Evolutionary conservation across 2,113 vertebrate species (phyloP).

Genomic region (Climacteris rufus): DNA sequence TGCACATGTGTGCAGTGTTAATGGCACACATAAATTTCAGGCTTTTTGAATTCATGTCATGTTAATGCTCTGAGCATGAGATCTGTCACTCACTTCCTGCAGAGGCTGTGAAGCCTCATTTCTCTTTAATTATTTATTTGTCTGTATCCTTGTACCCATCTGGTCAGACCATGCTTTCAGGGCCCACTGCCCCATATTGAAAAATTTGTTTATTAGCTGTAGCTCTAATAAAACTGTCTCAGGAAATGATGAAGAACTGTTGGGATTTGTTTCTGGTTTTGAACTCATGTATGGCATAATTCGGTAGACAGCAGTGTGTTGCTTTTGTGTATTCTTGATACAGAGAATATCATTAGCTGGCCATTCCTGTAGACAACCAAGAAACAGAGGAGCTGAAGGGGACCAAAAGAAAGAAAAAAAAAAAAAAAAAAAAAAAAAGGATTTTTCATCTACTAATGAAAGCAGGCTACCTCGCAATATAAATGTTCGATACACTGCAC

Average conservation of each 20-base stretch:
- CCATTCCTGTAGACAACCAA: neutral
- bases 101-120: slow-evolving; percentile 20
- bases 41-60: slow-evolving; percentile 63
- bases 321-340: neutral
- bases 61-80: slow-evolving; percentile 38
- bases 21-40: slow-evolving; percentile 62
- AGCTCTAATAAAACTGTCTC: slow-evolving; percentile 28
- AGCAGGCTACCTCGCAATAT: neutral
- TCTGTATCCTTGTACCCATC: slow-evolving; percentile 47
- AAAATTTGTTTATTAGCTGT: slow-evolving; percentile 41
- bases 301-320: neutral
- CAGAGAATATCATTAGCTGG: neutral
- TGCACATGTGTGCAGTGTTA: slow-evolving; percentile 52
- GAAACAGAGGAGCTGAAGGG: neutral
- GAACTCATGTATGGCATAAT: neutral
- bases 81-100: slow-evolving; percentile 51
- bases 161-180: slow-evolving; percentile 15
- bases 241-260: neutral
- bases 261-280: neutral
- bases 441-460: neutral
- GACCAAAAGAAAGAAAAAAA: rapidly evolving
- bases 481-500: neutral
- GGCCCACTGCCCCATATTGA: slow-evolving; percentile 12
- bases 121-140: slow-evolving; percentile 68
- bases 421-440: too few species aligned